A percentile compares a stretch with the other conserved stretches of the same genome.
phyloP scores from a whole-genome alignment of 2,888 invertebrate genomes.

The Lordiphosa andalusiaca region DNA sequence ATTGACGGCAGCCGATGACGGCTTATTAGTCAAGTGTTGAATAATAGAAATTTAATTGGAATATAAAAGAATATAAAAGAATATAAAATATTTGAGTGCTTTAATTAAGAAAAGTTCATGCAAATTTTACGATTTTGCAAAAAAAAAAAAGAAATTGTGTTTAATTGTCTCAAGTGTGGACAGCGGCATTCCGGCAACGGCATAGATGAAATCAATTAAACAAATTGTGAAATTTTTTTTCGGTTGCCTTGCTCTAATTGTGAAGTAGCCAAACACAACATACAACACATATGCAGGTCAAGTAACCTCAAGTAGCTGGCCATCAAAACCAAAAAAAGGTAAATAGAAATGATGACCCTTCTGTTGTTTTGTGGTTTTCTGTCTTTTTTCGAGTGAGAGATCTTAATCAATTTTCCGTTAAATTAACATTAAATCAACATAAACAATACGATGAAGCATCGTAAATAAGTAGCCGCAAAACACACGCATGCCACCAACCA shows the following conservation, averaged over 20 bases:
- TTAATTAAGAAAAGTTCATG: constrained; percentile 40
- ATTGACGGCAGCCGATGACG: constrained; percentile 45
- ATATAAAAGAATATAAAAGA: constrained; percentile 16
- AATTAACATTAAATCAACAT: constrained; percentile 74
- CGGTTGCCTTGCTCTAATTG: constrained; percentile 61
- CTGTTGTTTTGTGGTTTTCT: constrained; percentile 8
- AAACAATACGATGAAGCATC: constrained; percentile 51
- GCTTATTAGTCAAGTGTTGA: constrained; percentile 28
- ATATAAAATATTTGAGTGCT: constrained; percentile 34
- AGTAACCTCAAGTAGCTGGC: constrained; percentile 47
- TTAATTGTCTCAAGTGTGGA: constrained; percentile 67
- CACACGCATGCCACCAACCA: constrained; percentile 50
- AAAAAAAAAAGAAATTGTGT: constrained; percentile 28
- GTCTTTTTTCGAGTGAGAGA: constrained; percentile 22
- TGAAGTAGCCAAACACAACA: constrained; percentile 11
- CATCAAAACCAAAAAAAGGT: constrained; percentile 38
- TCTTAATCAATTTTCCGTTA: constrained; percentile 72
- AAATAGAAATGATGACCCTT: constrained; percentile 47
- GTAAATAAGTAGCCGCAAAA: constrained; percentile 51
- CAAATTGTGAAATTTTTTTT: constrained; percentile 35
- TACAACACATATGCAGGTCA: constrained; percentile 56
- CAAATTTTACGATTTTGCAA: constrained; percentile 41
- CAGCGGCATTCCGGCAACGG: constrained; percentile 12
- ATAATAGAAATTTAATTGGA: constrained; percentile 21
- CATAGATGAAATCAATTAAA: constrained; percentile 61